Base-by-base conservation (phyloP, 1,140 invertebrate species). In the Drosophila sulfurigaster region DNA sequence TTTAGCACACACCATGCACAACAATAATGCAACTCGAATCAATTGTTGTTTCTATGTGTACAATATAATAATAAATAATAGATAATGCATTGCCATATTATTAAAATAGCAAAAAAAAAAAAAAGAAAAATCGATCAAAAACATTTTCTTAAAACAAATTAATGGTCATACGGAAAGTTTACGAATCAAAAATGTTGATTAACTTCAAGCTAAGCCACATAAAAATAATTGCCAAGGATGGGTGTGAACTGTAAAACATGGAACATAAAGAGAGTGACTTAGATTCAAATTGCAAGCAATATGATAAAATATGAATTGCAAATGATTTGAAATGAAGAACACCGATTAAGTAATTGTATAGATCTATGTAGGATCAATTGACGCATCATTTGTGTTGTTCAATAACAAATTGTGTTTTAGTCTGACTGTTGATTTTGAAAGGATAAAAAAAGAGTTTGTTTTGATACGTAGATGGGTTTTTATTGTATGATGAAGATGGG, bases 331-430 rank as follows among this genome's bases (percentile, higher is more conserved):
- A 75, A 54, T 54, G 51, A 63, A n/a, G 60, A 69, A 78, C 67
- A 77, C 80, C 71, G 64, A 68, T 74, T 75, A 46, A 51, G 16
- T 15, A 51, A 28, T 20, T 69, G 38, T 32, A 30, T 35, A 20
- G 20, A 20, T 20, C 20, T 20, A 20, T 20, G 20, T 20, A 20
- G 20, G 20, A 20, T 20, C 20, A 20, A 20, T 20, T 20, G 20
- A 20, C 20, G 20, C 20, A 41, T 64, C 16, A 52, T 52, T 52
- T 48, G 5, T 15, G 6, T 45, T 25, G 13, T 1, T 28, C 45
- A 11, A 30, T 54, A 15, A 64, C n/a, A 52, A 52, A 43, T 52
- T 52, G 48, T 20, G 30, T 64, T 46, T 15, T 28, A 10, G 28
- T 41, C 51, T 54, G 48, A 28, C 16, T 63, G 35, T 43, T 43